Percentiles rank a stretch among this genome's conserved stretches.
Evolutionary conservation across 35 echinoderm and acorn worm species (phyloP).

Genomic region (Amphiura filiformis): DNA sequence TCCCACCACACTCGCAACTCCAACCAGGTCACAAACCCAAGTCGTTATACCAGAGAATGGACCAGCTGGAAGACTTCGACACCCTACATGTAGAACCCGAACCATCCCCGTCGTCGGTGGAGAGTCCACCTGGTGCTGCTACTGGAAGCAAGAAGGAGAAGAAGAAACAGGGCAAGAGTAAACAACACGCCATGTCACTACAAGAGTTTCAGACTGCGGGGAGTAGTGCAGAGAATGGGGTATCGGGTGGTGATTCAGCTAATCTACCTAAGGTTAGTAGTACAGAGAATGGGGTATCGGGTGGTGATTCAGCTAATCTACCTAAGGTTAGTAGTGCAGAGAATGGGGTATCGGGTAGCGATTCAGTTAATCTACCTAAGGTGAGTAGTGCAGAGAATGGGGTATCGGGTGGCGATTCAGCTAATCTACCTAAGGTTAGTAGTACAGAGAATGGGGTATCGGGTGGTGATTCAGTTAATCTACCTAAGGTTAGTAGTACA

Average conservation of each 20-base stretch:
- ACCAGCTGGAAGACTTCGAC: not conserved
- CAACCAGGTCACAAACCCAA: not conserved
- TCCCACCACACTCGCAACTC: too few relatives aligned
- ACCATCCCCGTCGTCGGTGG: not conserved
- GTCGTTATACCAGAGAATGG: not conserved
- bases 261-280: conserved; percentile 29
- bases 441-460: too few relatives aligned
- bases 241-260: conserved; percentile 13
- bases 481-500: not conserved
- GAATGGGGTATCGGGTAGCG: too few relatives aligned
- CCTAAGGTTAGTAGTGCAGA: too few relatives aligned
- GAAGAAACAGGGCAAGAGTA: conserved; percentile 53
- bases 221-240: conserved; percentile 4
- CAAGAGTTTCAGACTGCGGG: conserved; percentile 43
- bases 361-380: too few relatives aligned
- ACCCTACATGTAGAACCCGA: not conserved
- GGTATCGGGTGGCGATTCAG: too few relatives aligned
- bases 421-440: too few relatives aligned
- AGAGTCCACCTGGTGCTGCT: not conserved
- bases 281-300: too few relatives aligned
- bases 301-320: too few relatives aligned
- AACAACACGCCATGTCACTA: conserved; percentile 41
- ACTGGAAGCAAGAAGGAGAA: conserved; percentile 49
- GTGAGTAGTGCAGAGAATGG: too few relatives aligned
- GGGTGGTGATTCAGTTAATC: too few relatives aligned